A percentile compares a stretch with the other conserved stretches of the same genome.
phyloP scores from a whole-genome alignment of 2,888 invertebrate species.

The Drosophila aldrichi region DNA sequence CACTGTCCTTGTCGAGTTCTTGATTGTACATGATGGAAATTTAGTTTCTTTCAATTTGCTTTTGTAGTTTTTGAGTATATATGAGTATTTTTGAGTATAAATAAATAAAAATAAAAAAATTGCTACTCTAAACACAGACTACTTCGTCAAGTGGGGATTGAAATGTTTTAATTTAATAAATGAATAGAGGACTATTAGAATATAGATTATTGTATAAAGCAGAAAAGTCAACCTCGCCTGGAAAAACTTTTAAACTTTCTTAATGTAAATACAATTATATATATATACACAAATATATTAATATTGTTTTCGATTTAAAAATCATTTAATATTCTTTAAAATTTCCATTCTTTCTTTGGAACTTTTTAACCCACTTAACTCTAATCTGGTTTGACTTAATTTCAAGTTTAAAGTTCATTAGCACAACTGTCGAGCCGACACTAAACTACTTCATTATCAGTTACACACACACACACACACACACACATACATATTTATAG shows the following conservation, averaged over 20 bases:
- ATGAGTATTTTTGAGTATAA: no score
- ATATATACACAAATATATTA: neutral
- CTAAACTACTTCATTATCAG: slow-evolving; percentile 32
- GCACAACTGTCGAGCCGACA: slow-evolving; percentile 16
- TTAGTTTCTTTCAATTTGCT: neutral
- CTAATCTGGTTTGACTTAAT: slow-evolving; percentile 1
- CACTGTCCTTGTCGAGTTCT: neutral
- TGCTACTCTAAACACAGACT: neutral
- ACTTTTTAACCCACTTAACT: neutral
- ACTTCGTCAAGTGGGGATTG: neutral
- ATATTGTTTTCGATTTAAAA: neutral
- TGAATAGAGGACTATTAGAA: no score
- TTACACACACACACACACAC: neutral
- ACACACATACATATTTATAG: slow-evolving; percentile 10
- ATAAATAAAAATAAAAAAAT: neutral
- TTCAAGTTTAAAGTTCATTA: slow-evolving; percentile 63
- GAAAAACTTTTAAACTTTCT: neutral
- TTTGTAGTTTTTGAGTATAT: neutral
- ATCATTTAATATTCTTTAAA: no score
- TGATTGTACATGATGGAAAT: slow-evolving; percentile 10
- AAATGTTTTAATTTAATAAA: no score
- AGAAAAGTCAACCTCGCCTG: neutral
- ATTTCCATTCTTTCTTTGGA: neutral
- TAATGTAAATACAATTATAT: no score
- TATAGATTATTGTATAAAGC: no score